Evolutionary conservation across 2,113 vertebrate genomes (phyloP).

Genomic region (Suricata suricatta): DNA sequence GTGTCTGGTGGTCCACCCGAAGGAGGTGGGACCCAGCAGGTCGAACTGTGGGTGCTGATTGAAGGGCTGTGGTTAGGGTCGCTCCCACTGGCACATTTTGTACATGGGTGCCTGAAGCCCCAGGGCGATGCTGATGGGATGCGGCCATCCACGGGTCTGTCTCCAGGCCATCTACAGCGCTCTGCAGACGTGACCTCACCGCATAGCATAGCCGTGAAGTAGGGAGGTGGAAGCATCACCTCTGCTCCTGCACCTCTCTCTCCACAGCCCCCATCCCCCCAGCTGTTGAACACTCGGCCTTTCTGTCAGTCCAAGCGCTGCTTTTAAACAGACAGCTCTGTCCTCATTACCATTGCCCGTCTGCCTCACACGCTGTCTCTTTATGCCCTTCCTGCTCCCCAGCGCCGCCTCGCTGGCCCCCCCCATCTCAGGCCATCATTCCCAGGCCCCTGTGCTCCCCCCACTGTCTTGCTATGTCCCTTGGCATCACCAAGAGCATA

Average conservation of each 20-base stretch:
- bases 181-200: conserved; percentile 26
- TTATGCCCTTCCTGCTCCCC: not conserved
- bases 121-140: not conserved
- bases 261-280: not conserved
- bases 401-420: not conserved
- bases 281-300: too few relatives aligned
- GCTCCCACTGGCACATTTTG: not conserved
- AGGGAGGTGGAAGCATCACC: not conserved
- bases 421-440: not conserved
- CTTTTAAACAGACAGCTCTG: not conserved
- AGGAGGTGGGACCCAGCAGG: not conserved
- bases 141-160: not conserved
- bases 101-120: not conserved
- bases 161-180: not conserved
- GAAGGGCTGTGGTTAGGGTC: not conserved
- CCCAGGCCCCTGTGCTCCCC: too few relatives aligned
- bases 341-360: not conserved
- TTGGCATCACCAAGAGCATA: accelerated
- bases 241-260: not conserved
- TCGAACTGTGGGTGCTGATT: not conserved
- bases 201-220: not conserved
- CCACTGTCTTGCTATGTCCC: not conserved
- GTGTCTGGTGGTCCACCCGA: too few relatives aligned
- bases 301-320: not conserved
- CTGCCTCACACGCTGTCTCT: not conserved